Base-by-base conservation (phyloP, 1,140 invertebrate species). In the Zaprionus nigranus region DNA sequence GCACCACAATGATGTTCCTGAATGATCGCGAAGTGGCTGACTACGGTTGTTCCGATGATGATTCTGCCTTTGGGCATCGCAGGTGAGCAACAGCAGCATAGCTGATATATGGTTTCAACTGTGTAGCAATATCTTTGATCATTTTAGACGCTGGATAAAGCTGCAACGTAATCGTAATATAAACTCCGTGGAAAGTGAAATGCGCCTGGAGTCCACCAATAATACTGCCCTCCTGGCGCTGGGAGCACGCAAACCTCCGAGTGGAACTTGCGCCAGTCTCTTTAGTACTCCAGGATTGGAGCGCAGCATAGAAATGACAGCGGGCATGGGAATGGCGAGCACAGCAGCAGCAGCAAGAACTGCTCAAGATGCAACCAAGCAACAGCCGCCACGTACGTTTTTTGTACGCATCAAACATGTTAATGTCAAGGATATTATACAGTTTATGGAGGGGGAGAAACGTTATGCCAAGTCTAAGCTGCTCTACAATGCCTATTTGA, bases 361-460 rank as follows among this genome's bases (percentile, higher is more conserved):
- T 5, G 40, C 11, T 11, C 1, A 22, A 9, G 43, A 22, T 13
- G 13, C 17, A 5, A 17, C 26, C 9, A 15, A 38, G 7, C 36
- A 2, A 22, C 36, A 2, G 17, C 13, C 24, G 2, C 51, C 30
- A 9, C 67, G 56, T n/a, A 11, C 38, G 9, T 60, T 59, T 11
- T 6, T 13, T 2, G 20, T 66, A 26, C 66, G 74, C 0, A 30
- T 54, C 5, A 87, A 87, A 36, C 58, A 78, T 30, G 20, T 87
- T 12, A 71, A 49, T 54, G 54, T 87, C n/a, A 74, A 58, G 64
- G 83, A 87, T 88, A 60, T 87, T 1, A 24, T 88, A 11, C 38
- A 66, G 26, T 80, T 84, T 12, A 56, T 87, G 71, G 78, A 75
- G 51, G 28, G 63, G 2, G 53, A 87, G 3, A 64, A 67, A 7